These are phyloP conservation scores for Gadopsis marmoratus DNA, from an alignment of 2,797 vertebrate genomes.

Conservation along the genomic window DNA sequence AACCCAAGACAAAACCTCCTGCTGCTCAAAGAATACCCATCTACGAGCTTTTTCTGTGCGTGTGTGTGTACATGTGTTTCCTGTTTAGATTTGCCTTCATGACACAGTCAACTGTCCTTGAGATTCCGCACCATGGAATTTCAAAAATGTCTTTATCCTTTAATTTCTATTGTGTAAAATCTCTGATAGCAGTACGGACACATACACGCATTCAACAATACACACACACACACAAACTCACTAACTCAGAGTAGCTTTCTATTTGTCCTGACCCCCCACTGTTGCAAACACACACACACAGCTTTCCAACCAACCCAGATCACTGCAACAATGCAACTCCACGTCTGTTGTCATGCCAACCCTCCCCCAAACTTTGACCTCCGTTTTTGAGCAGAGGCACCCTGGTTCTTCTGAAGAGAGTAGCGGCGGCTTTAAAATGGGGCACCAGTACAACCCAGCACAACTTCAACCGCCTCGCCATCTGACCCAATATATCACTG, in stretches of 20 bases:
- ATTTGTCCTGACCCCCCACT: slow-evolving; percentile 21
- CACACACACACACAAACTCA: slow-evolving; percentile 23
- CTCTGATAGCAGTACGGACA: slow-evolving; percentile 32
- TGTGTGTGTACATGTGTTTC: slow-evolving; percentile 44
- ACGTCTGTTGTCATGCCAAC: slow-evolving; percentile 72
- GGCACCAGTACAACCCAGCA: slow-evolving; percentile 14
- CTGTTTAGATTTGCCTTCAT: slow-evolving; percentile 52
- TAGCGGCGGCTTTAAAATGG: slow-evolving; percentile 43
- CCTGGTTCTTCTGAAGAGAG: slow-evolving; percentile 43
- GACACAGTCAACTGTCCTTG: slow-evolving; percentile 59
- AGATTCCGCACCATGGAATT: slow-evolving; percentile 59
- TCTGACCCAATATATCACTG: slow-evolving; percentile 68
- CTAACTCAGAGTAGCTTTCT: not conserved
- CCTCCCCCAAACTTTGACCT: slow-evolving; percentile 66
- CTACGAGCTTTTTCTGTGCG: not conserved
- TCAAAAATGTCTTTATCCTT: slow-evolving; percentile 61
- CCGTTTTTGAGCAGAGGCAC: slow-evolving; percentile 56
- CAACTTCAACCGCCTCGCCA: slow-evolving; percentile 52
- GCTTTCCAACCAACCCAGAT: slow-evolving; percentile 61
- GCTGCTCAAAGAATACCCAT: slow-evolving; percentile 42
- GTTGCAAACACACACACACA: slow-evolving; percentile 44
- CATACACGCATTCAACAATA: slow-evolving; percentile 26
- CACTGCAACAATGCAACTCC: slow-evolving; percentile 68
- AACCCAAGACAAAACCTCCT: slow-evolving; percentile 53
- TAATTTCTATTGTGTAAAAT: slow-evolving; percentile 50